Evolutionary conservation across 2,113 vertebrate genomes (phyloP).

Genomic region (Canis aureus): DNA sequence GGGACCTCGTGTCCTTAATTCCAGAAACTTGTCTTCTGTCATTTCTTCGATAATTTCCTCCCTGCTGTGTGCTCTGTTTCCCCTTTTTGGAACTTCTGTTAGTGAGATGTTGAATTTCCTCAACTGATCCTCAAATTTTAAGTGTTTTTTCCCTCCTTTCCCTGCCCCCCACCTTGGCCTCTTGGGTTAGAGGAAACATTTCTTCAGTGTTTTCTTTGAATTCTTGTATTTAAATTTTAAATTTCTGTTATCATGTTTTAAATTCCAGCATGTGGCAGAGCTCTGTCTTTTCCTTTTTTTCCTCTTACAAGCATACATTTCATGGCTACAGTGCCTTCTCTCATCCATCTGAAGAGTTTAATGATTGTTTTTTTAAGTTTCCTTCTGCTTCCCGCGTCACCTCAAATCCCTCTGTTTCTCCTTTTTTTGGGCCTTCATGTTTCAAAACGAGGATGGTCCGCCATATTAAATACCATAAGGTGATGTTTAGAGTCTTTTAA

Average conservation of each 20-base stretch:
- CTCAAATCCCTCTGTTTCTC: background rate
- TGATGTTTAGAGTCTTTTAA: background rate
- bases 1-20: background rate
- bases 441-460: background rate
- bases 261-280: background rate
- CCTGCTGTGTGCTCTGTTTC: background rate
- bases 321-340: background rate
- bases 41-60: background rate
- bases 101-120: background rate
- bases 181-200: background rate
- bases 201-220: background rate
- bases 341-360: background rate
- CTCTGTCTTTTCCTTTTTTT: background rate
- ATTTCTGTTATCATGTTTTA: background rate
- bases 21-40: background rate
- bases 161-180: background rate
- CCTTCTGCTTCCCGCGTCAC: too few relatives aligned
- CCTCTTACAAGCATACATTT: background rate
- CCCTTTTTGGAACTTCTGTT: background rate
- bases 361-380: background rate
- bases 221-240: background rate
- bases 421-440: background rate
- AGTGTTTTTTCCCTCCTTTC: background rate
- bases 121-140: background rate
- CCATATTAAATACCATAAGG: background rate